Conservation (phyloP, 2,888 invertebrate genomes). For the Drosophila ezoana region DNA sequence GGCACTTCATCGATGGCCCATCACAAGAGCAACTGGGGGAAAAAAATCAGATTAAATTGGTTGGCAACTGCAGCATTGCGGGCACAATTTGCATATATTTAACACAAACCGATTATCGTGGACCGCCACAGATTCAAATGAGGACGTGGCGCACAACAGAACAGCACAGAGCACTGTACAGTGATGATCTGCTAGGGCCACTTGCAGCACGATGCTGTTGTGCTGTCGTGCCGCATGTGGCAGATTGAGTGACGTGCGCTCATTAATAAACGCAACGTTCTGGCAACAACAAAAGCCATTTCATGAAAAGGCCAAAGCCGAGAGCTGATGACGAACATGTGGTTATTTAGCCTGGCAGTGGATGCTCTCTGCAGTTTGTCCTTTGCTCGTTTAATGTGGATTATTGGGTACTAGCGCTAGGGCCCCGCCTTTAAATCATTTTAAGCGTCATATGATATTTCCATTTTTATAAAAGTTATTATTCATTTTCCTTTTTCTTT, state of each 20-base stretch:
- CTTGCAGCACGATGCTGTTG: slow-evolving; percentile 8
- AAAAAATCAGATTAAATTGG: slow-evolving; percentile 73
- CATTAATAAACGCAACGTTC: slow-evolving; percentile 67
- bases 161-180: slow-evolving; percentile 5
- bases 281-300: slow-evolving; percentile 31
- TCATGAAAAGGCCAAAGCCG: slow-evolving; percentile 21
- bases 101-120: slow-evolving; percentile 54
- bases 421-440: slow-evolving; percentile 21
- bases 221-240: slow-evolving; percentile 44
- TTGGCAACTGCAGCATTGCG: slow-evolving; percentile 45
- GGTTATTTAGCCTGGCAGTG: slow-evolving; percentile 55
- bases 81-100: slow-evolving; percentile 74
- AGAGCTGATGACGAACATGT: slow-evolving; percentile 63
- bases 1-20: slow-evolving; percentile 16
- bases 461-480: slow-evolving; percentile 17
- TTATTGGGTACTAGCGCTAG: slow-evolving; percentile 16
- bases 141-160: slow-evolving; percentile 25
- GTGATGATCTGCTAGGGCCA: slow-evolving; percentile 29
- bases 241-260: slow-evolving; percentile 58
- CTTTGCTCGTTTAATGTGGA: slow-evolving; percentile 44
- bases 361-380: slow-evolving; percentile 27
- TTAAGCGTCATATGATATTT: slow-evolving; percentile 20
- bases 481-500: slow-evolving; percentile 1
- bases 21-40: slow-evolving; percentile 1
- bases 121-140: slow-evolving; percentile 75